Evolutionary conservation across 2,888 invertebrate genomes (phyloP), one percentile per base, ranked within the genome.

Genomic region (Trissoscelio sp.): DNA sequence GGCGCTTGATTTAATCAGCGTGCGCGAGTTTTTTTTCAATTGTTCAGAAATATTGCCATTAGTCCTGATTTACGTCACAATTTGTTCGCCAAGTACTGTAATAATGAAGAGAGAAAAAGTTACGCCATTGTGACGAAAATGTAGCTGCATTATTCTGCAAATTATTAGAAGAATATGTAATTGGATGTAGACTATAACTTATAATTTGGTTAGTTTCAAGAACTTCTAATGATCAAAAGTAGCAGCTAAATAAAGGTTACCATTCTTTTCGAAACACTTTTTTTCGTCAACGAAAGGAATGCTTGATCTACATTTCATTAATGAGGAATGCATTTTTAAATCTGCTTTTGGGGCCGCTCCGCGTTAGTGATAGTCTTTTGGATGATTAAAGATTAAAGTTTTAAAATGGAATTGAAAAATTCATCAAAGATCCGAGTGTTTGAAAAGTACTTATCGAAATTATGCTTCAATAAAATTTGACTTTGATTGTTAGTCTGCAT

Each of bases 271-370:
- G 44, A 44, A 44, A 44, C 18, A 44, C 16, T 9, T 18, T 18
- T 44, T 44, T 18, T 18, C 7, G 7, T 9, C 9, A 18, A 18
- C 2, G 7, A 44, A 44, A 22, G 14, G 24, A 9, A 48, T 28
- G 31, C 55, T 34, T 55, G 34, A 34, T 34, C 55, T 37, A 37
- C 48, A 24, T 55, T 55, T 34, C 55, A 16, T 55, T 55, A 37
- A 34, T 55, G 55, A 55, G 55, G 31, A 37, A 37, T 37, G 55
- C 6, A 55, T 55, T 31, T 37, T 55, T 55, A n/a, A 55, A 37
- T 34, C 7, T 18, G 55, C 55, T 34, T 14, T 16, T 55, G 14
- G 18, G 14, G 2, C n/a, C 12, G 51, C 4, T 24, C 28, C 3
- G 48, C 48, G 48, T 11, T 9, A 5, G 5, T 24, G 28, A 28